Evolutionary conservation across 2,113 vertebrate species (phyloP).

Genomic region (Melozone crissalis): DNA sequence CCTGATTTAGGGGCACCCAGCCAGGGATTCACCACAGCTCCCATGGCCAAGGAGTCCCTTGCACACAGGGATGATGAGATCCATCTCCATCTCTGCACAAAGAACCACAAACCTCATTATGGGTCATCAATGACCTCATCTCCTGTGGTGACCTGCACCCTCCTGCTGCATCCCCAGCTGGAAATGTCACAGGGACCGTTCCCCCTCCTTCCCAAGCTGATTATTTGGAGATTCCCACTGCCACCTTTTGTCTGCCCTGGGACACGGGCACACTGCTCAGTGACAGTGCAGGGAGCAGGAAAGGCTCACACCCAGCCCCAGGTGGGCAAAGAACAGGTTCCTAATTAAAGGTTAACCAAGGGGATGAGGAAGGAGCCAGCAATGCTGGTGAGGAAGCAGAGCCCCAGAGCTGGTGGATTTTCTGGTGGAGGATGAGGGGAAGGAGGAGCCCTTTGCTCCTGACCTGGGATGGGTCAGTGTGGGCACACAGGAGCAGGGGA

Average conservation of each 20-base stretch:
- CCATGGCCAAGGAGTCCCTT: rapidly evolving
- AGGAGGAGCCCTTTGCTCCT: not conserved
- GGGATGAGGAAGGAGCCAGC: not conserved
- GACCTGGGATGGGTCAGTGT: rapidly evolving
- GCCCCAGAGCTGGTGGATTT: not conserved
- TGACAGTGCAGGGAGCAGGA: not conserved
- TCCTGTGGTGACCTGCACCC: not conserved
- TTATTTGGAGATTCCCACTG: not conserved
- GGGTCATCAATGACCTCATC: not conserved
- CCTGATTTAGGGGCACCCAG: rapidly evolving
- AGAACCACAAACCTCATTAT: not conserved
- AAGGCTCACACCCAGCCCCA: rapidly evolving
- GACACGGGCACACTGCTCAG: rapidly evolving
- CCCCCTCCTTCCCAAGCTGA: not conserved
- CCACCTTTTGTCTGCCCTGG: not conserved
- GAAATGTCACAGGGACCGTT: not conserved
- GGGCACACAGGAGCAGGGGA: not conserved
- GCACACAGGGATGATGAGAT: not conserved
- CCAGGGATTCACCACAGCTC: rapidly evolving
- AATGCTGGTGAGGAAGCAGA: rapidly evolving
- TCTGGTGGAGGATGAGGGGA: not conserved
- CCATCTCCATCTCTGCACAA: not conserved
- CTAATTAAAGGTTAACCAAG: not conserved
- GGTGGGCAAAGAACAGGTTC: not conserved
- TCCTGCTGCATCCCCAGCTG: not conserved